Conservation (phyloP, 1,140 invertebrate genomes). For the silkworm (Bombyx mori) region DNA sequence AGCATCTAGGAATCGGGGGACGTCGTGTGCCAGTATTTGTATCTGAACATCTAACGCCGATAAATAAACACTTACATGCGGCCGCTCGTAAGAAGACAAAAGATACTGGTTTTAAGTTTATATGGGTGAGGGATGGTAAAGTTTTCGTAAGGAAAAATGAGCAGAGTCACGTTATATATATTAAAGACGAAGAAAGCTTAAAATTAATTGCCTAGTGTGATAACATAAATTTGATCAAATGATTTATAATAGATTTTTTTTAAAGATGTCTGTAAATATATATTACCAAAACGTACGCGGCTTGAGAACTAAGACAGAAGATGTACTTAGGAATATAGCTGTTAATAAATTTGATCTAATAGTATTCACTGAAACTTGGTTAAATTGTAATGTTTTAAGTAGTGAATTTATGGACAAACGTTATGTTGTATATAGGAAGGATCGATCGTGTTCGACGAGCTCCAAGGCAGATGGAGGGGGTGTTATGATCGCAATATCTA, state of each 20-base stretch:
- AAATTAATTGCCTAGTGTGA: slow-evolving; percentile 6
- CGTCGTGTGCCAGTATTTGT: slow-evolving; percentile 13
- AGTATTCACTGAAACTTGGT: slow-evolving; percentile 22
- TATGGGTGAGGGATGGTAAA: slow-evolving; percentile 9
- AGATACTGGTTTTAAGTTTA: slow-evolving; percentile 16
- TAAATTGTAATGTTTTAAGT: slow-evolving; percentile 15
- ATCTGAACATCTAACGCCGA: slow-evolving; percentile 14
- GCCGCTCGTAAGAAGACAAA: slow-evolving; percentile 17
- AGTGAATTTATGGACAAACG: slow-evolving; percentile 16
- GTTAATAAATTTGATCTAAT: slow-evolving; percentile 19
- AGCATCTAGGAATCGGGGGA: slow-evolving; percentile 13
- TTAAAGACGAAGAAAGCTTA: slow-evolving; percentile 9
- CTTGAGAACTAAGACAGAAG: slow-evolving; percentile 16
- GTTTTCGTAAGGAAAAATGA: slow-evolving; percentile 20
- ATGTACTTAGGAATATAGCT: slow-evolving; percentile 13
- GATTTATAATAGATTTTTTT: neutral
- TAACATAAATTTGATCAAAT: neutral
- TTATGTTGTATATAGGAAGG: slow-evolving; percentile 22
- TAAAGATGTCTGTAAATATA: slow-evolving; percentile 8
- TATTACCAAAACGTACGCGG: slow-evolving; percentile 22
- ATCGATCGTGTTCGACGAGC: slow-evolving; percentile 7
- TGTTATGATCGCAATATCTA: slow-evolving; percentile 22
- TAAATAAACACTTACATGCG: slow-evolving; percentile 17
- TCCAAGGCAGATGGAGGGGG: slow-evolving; percentile 25
- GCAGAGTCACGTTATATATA: slow-evolving; percentile 6